These are phyloP conservation scores for Invenusta paracnida DNA, from an alignment of 2,888 invertebrate species.

Conservation along the genomic window DNA sequence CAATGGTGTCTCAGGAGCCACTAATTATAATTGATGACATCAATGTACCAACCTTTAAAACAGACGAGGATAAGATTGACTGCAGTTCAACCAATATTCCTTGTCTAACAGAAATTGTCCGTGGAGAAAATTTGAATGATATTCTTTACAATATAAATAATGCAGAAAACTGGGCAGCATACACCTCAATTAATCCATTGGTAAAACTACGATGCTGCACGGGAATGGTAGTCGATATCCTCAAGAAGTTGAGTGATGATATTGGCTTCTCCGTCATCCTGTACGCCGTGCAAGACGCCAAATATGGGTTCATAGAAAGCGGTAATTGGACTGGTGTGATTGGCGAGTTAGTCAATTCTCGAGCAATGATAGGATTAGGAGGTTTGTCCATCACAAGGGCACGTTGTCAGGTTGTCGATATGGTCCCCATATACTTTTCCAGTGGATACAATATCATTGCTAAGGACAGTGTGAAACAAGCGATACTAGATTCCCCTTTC, in stretches of 20 bases:
- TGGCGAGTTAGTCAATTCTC: neutral
- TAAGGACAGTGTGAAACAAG: neutral
- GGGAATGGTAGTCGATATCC: neutral
- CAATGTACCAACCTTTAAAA: neutral
- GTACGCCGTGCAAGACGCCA: slow-evolving; percentile 17
- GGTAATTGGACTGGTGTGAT: slow-evolving; percentile 29
- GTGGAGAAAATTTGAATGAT: neutral
- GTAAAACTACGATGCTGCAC: slow-evolving; percentile 32
- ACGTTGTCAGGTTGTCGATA: slow-evolving; percentile 15
- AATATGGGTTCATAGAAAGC: neutral
- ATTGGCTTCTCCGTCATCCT: slow-evolving; percentile 28
- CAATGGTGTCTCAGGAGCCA: neutral
- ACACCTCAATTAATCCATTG: no score
- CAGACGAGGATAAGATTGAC: neutral
- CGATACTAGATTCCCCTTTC: slow-evolving; percentile 11
- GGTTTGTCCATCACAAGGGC: neutral
- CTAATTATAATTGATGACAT: neutral
- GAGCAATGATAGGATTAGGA: slow-evolving; percentile 17
- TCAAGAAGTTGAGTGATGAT: neutral
- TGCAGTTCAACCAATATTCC: neutral
- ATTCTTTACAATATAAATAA: neutral
- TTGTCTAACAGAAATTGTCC: neutral
- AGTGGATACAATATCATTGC: neutral
- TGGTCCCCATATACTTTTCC: neutral
- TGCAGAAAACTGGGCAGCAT: no score